These are phyloP conservation scores for Drosophila anceps DNA, from an alignment of 2,888 invertebrate species.

Conservation along the genomic window DNA sequence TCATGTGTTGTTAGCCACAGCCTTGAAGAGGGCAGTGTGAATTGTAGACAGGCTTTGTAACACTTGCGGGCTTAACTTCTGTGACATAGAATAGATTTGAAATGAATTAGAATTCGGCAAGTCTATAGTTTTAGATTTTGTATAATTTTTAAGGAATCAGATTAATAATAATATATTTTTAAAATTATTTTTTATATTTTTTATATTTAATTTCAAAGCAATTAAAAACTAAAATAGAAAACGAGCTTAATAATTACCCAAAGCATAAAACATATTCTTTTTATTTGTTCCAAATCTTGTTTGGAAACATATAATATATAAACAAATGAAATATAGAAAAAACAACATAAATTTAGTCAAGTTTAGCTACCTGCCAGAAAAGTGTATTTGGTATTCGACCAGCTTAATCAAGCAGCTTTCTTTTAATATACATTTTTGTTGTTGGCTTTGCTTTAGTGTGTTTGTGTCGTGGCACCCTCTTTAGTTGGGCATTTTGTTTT, in stretches of 20 bases:
- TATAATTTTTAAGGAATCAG: background rate
- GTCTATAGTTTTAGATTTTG: background rate
- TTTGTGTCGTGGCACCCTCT: conserved; percentile 21
- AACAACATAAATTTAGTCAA: no score
- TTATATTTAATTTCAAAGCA: no score
- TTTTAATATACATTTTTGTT: background rate
- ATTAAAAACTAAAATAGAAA: no score
- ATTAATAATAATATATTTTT: no score
- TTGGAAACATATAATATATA: no score
- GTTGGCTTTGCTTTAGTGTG: background rate
- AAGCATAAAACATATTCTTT: no score
- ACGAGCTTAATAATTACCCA: no score
- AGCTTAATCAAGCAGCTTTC: no score
- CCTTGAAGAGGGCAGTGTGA: conserved; percentile 15
- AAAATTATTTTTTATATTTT: no score
- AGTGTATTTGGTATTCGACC: conserved; percentile 9
- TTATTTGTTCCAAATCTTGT: no score
- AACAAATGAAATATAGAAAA: no score
- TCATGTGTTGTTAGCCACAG: conserved; percentile 3
- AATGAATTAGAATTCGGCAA: no score
- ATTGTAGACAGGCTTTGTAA: background rate
- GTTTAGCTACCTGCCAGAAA: background rate
- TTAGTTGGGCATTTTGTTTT: conserved; percentile 52
- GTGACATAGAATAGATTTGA: background rate
- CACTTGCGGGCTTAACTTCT: background rate